Evolutionary conservation across 2,113 vertebrate genomes (phyloP), one percentile per base, ranked within the genome.

Genomic region (Mungos mungo): DNA sequence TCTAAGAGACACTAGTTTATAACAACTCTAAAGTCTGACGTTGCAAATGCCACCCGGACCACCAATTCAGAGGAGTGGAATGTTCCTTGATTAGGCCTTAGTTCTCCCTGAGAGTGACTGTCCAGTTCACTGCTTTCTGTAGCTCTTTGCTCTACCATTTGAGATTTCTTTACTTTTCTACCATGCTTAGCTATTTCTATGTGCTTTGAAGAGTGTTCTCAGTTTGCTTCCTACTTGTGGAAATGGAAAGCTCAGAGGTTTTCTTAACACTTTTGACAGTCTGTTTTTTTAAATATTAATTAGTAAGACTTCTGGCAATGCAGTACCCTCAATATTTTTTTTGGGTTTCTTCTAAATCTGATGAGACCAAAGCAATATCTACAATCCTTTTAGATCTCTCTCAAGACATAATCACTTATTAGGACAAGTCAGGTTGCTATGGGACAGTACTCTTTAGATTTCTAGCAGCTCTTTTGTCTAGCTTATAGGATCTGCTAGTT

Each of bases 301-400:
- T 85, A 19, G 31, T 47, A 31, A 69, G 35, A 45, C 2, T 90
- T 92, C 83, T 82, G 92, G 35, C 52, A 93, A 7, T 83, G 72
- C 7, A 84, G 47, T 84, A 35, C 33, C 54, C 29, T 77, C 35
- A 80, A 68, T 60, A 4, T 13, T 65, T 87, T 89, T 31, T 68
- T 25, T 84, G 65, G 47, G 18, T 93, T 84, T 96, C 77, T 97
- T 88, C 84, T 45, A 74, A 52, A 88, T 66, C 21, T 41, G 41
- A 93, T 86, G 31, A 76, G 7, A 45, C 3, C 33, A 85, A 92
- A 81, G 33, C 23, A 63, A 41, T 3, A 31, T 35, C 33, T 52
- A 82, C 0, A 27, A 2, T 95, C 77, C 21, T 80, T 76, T 76
- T 47, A 82, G 74, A 91, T 29, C 63, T 88, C 63, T 88, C 31